phyloP scores from a whole-genome alignment of 1,140 invertebrate species.

The Drosophila bocqueti region DNA sequence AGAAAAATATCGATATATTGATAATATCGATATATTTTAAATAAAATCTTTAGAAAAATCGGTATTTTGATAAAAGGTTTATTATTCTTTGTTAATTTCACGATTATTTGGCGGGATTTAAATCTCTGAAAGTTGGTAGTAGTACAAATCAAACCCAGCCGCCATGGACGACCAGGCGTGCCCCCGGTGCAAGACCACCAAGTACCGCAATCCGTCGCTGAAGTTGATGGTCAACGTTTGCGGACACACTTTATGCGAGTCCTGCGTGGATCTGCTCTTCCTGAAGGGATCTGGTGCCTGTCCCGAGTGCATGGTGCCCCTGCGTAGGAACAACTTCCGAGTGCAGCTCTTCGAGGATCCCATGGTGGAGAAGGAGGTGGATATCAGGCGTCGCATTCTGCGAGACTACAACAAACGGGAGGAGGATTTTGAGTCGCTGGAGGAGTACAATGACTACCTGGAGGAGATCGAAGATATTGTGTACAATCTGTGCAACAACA shows the following conservation, averaged over 20 bases:
- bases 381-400: slow-evolving; percentile 95
- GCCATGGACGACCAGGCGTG: slow-evolving; percentile 96
- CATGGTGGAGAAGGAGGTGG: slow-evolving; percentile 98
- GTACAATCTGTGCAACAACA: slow-evolving; percentile 96
- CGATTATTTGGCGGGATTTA: neutral
- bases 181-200: slow-evolving; percentile 98
- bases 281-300: slow-evolving; percentile 94
- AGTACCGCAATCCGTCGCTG: slow-evolving; percentile 98
- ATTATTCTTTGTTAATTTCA: slow-evolving; percentile 1
- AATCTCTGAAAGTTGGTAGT: no score
- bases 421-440: slow-evolving; percentile 92
- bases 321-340: slow-evolving; percentile 96
- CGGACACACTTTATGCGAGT: slow-evolving; percentile 98
- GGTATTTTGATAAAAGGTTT: neutral
- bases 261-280: slow-evolving; percentile 80
- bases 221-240: slow-evolving; percentile 99
- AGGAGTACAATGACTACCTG: slow-evolving; percentile 97
- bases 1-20: no score
- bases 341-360: slow-evolving; percentile 98
- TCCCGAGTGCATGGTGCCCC: slow-evolving; percentile 94
- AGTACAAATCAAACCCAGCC: neutral
- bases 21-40: no score
- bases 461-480: slow-evolving; percentile 96
- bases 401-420: slow-evolving; percentile 97
- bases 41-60: no score